phyloP scores from a whole-genome alignment of 2,797 vertebrate species.

The Cryptoblepharus egeriae region DNA sequence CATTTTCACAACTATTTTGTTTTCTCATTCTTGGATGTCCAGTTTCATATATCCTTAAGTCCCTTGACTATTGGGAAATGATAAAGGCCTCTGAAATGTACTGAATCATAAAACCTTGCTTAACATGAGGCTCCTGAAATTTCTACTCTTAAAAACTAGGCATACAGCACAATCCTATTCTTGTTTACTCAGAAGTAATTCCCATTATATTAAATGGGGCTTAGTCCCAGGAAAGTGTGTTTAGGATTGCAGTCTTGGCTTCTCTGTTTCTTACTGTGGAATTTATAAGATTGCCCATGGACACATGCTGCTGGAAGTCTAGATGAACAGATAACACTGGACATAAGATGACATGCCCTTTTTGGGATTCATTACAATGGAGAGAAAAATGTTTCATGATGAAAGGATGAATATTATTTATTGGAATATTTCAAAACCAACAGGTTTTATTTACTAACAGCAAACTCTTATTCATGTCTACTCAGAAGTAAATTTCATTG shows the following conservation, averaged over 20 bases:
- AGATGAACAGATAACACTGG: neutral
- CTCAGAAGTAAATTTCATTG: too few species aligned
- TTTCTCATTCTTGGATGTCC: neutral
- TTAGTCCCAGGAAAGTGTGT: too few species aligned
- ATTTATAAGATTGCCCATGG: neutral
- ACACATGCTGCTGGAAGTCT: neutral
- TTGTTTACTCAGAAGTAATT: too few species aligned
- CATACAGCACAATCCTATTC: too few species aligned
- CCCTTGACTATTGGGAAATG: conserved; percentile 10
- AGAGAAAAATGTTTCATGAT: neutral
- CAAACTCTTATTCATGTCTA: too few species aligned
- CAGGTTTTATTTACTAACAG: too few species aligned
- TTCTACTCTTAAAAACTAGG: neutral
- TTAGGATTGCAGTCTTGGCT: too few species aligned
- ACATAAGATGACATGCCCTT: neutral
- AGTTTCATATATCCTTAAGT: conserved; percentile 7
- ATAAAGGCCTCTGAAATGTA: neutral
- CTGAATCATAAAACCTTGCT: neutral
- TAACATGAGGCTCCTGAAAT: neutral
- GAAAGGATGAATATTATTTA: conserved; percentile 16
- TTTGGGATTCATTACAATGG: neutral
- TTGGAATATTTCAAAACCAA: too few species aligned
- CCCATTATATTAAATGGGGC: too few species aligned
- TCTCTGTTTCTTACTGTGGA: neutral
- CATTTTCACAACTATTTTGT: conserved; percentile 13